Conservation (phyloP, 2,113 vertebrate genomes). For the Sciurus niger region DNA sequence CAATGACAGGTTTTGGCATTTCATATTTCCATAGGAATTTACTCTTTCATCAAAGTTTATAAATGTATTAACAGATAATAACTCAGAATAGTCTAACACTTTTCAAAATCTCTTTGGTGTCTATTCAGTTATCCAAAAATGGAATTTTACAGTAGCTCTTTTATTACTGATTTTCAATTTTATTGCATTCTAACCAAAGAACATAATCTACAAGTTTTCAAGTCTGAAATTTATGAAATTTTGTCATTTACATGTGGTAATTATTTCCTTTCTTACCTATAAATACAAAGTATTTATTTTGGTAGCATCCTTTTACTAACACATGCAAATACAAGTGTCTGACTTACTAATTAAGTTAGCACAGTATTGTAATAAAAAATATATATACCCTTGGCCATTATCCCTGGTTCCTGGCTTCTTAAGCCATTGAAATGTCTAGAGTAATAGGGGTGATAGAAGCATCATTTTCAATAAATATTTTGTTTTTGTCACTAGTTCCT, state of each 20-base stretch:
- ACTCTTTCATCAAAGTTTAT: background rate
- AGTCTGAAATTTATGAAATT: background rate
- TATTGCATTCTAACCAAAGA: background rate
- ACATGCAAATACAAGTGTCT: background rate
- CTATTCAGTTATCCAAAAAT: conserved; percentile 16
- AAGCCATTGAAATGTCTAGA: background rate
- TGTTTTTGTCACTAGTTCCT: background rate
- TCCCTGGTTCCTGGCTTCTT: background rate
- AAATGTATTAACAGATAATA: background rate
- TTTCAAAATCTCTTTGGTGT: conserved; percentile 29
- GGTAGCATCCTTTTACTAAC: background rate
- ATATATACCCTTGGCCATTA: background rate
- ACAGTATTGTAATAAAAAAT: background rate
- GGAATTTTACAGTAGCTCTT: background rate
- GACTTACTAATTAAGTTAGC: background rate
- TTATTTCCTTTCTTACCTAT: background rate
- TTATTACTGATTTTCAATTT: conserved; percentile 26
- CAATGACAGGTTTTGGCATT: background rate
- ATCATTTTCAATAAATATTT: background rate
- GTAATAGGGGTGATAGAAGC: background rate
- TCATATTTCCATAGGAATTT: conserved; percentile 12
- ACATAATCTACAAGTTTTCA: background rate
- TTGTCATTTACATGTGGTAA: background rate
- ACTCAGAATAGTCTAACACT: background rate
- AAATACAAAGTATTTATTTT: background rate